Conservation (phyloP, 2,888 invertebrate genomes). For the Baccha elongata region DNA sequence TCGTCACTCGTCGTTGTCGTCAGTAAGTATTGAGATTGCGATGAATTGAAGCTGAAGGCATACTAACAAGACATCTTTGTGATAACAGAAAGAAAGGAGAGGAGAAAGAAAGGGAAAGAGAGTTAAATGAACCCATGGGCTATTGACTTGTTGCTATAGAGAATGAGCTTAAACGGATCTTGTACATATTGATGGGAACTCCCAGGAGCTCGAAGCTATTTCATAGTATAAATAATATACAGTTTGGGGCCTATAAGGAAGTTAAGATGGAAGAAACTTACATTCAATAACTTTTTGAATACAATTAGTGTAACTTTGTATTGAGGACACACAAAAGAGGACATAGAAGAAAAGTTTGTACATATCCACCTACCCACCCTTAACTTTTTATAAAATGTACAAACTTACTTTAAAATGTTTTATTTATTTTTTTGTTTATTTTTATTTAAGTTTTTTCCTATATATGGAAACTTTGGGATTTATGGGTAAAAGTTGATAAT, state of each 20-base stretch:
- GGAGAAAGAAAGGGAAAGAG: no score
- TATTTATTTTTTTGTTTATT: background rate
- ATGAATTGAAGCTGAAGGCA: constrained; percentile 50
- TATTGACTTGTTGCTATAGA: constrained; percentile 72
- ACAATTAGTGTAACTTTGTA: constrained; percentile 38
- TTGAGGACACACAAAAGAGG: constrained; percentile 24
- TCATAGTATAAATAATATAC: constrained; percentile 8
- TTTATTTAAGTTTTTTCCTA: no score
- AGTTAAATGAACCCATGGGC: constrained; percentile 72
- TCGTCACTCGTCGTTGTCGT: background rate
- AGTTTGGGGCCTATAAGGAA: constrained; percentile 8
- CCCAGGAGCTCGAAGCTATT: constrained; percentile 15
- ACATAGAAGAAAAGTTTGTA: background rate
- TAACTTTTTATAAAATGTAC: background rate
- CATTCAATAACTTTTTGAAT: constrained; percentile 54
- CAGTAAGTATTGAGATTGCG: background rate
- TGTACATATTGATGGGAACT: background rate
- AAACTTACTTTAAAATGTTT: background rate
- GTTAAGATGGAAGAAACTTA: constrained; percentile 8
- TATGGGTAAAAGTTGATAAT: no score
- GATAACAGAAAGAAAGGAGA: no score
- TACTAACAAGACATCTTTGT: constrained; percentile 52
- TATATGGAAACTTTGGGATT: no score
- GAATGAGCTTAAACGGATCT: constrained; percentile 58
- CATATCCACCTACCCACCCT: background rate